phyloP scores from a whole-genome alignment of 1,140 invertebrate species.

The Nymphalis io region DNA sequence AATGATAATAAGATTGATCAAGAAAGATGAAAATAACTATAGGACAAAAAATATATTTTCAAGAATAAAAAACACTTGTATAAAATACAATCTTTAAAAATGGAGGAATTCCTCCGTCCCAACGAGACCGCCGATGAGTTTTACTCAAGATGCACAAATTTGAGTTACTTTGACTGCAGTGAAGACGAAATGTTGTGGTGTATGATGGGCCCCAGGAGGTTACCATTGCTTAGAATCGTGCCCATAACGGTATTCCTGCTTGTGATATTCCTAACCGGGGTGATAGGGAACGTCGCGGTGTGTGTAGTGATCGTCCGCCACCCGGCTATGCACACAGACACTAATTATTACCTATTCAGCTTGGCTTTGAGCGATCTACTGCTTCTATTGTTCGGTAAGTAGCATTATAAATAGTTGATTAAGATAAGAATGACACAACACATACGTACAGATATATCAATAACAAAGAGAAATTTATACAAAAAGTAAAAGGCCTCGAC shows the following conservation, averaged over 20 bases:
- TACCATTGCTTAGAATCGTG: constrained; percentile 76
- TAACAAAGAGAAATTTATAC: no score
- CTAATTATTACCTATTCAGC: constrained; percentile 97
- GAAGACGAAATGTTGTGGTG: constrained; percentile 77
- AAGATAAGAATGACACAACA: neutral
- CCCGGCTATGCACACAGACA: constrained; percentile 90
- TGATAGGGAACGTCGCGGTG: constrained; percentile 93
- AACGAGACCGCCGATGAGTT: constrained; percentile 59
- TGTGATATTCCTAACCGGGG: constrained; percentile 91
- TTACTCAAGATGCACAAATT: constrained; percentile 60
- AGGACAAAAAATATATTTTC: no score
- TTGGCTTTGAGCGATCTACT: constrained; percentile 89
- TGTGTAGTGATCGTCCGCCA: constrained; percentile 94
- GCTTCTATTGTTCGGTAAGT: constrained; percentile 87
- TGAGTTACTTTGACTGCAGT: constrained; percentile 78
- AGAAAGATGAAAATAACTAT: no score
- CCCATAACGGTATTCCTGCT: constrained; percentile 89
- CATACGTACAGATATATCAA: neutral
- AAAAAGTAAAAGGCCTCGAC: no score
- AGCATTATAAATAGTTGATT: neutral
- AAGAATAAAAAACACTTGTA: no score
- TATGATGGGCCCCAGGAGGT: constrained; percentile 75
- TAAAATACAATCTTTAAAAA: constrained; percentile 15
- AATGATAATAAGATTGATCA: no score
- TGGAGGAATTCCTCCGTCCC: constrained; percentile 54